A percentile compares a stretch with the other conserved stretches of the same genome.
These are phyloP conservation scores for Tetramorium alpestre DNA, from an alignment of 1,140 invertebrate species.

Conservation along the genomic window DNA sequence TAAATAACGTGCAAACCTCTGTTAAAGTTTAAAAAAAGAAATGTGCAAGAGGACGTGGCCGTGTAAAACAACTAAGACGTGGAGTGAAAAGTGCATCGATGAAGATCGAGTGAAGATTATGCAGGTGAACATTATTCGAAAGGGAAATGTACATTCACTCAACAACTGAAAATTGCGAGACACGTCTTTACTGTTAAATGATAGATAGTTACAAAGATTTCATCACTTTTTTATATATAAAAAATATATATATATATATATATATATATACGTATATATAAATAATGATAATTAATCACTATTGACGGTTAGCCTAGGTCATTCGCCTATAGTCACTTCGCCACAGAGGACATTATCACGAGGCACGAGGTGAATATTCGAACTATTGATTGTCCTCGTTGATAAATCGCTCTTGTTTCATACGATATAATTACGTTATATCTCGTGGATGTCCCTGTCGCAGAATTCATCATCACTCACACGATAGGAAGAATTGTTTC, in stretches of 20 bases:
- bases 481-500: constrained; percentile 20
- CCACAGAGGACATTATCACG: constrained; percentile 14
- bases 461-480: constrained; percentile 34
- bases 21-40: constrained; percentile 49
- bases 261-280: constrained; percentile 59
- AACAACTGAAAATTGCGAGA: constrained; percentile 35
- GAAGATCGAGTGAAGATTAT: constrained; percentile 36
- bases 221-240: constrained; percentile 79
- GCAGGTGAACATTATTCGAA: constrained; percentile 21
- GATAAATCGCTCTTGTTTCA: background rate
- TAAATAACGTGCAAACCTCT: constrained; percentile 16
- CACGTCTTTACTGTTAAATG: constrained; percentile 75
- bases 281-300: constrained; percentile 65
- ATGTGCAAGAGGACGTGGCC: constrained; percentile 26
- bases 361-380: constrained; percentile 2
- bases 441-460: constrained; percentile 52
- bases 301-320: constrained; percentile 71
- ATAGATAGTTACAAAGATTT: constrained; percentile 78
- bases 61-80: constrained; percentile 2
- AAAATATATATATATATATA: constrained; percentile 33
- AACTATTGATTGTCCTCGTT: background rate
- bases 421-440: constrained; percentile 4
- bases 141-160: constrained; percentile 31
- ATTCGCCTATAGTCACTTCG: constrained; percentile 55
- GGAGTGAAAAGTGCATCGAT: constrained; percentile 48